Conservation (phyloP, 23 tunicate species). For the Halocynthia roretzi region DNA sequence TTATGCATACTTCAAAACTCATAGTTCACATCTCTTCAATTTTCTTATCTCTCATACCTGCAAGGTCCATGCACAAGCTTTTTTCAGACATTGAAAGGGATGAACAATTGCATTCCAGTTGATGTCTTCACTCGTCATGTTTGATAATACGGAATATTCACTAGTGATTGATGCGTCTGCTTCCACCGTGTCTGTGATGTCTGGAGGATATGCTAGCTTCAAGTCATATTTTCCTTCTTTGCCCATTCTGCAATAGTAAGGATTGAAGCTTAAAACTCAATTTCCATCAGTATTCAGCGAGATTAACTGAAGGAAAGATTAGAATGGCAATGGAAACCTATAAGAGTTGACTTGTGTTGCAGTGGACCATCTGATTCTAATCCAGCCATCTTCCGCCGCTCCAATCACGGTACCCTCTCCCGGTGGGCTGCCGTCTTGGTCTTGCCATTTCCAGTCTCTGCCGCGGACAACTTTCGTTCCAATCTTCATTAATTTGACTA, state of each 20-base stretch:
- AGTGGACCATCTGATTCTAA: conserved; percentile 53
- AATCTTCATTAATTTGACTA: conserved; percentile 32
- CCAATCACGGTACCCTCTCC: conserved; percentile 48
- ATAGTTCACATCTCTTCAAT: background rate
- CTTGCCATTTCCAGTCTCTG: conserved; percentile 80
- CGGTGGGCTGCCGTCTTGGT: conserved; percentile 58
- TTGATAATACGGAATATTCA: background rate
- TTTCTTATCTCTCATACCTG: background rate
- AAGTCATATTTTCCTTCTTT: conserved; percentile 71
- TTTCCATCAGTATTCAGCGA: background rate
- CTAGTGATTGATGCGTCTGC: background rate
- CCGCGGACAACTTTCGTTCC: conserved; percentile 77
- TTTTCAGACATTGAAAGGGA: background rate
- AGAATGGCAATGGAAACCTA: conserved; percentile 33
- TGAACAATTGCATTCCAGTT: background rate
- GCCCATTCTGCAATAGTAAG: conserved; percentile 46
- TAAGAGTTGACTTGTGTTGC: conserved; percentile 64
- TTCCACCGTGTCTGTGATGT: conserved; percentile 2
- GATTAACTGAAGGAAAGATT: background rate
- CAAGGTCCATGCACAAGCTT: background rate
- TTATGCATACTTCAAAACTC: background rate
- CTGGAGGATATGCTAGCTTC: conserved; percentile 32
- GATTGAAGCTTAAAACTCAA: background rate
- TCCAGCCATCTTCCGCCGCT: conserved; percentile 85
- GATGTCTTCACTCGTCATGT: background rate